phyloP scores from a whole-genome alignment of 2,797 vertebrate species.

The Chromis chromis region DNA sequence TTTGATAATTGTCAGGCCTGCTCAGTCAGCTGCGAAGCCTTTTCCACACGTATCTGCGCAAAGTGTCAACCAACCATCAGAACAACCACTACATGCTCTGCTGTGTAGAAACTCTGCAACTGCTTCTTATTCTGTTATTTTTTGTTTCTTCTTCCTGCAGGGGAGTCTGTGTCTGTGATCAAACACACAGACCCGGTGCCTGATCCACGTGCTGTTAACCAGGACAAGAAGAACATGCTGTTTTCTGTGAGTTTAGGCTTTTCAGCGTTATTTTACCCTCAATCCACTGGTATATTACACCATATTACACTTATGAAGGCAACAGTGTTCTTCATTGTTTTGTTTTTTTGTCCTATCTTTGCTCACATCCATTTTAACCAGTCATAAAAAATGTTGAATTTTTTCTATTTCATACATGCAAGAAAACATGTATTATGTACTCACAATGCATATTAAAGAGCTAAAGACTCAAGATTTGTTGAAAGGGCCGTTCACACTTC shows the following conservation, averaged over 20 bases:
- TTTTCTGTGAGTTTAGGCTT: slow-evolving; percentile 92
- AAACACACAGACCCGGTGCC: slow-evolving; percentile 99
- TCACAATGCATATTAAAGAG: too few relatives aligned
- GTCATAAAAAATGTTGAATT: not conserved
- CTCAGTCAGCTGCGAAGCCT: slow-evolving; percentile 50
- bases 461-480: not conserved
- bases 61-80: slow-evolving; percentile 47
- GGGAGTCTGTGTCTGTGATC: slow-evolving; percentile 98
- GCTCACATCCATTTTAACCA: too few relatives aligned
- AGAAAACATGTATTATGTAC: not conserved
- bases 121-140: slow-evolving; percentile 13
- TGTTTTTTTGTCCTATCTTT: too few relatives aligned
- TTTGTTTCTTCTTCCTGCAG: slow-evolving; percentile 72
- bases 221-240: slow-evolving; percentile 99
- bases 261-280: slow-evolving; percentile 13
- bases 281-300: not conserved
- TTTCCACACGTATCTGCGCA: slow-evolving; percentile 34
- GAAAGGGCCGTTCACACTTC: not conserved
- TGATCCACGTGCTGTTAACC: slow-evolving; percentile 97
- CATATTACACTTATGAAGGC: not conserved
- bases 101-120: slow-evolving; percentile 17
- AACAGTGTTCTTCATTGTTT: too few relatives aligned
- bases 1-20: slow-evolving; percentile 58
- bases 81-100: slow-evolving; percentile 17
- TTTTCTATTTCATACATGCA: not conserved